Conservation (phyloP, 1,140 invertebrate genomes). For the Conus betulinus region DNA sequence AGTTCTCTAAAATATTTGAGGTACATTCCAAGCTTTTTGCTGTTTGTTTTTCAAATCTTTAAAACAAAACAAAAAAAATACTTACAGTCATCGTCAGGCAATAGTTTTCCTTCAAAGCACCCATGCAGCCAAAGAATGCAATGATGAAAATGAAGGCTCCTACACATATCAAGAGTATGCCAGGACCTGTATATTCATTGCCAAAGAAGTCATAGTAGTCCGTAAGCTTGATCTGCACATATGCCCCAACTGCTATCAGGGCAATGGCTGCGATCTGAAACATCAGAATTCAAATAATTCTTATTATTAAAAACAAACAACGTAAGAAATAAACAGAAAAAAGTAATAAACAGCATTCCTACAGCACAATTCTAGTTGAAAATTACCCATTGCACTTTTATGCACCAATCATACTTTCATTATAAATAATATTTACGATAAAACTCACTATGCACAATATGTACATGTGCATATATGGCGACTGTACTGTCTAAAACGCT, state of each 20-base stretch:
- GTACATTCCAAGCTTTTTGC: too few species aligned
- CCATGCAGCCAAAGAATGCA: constrained; percentile 74
- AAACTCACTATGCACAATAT: too few species aligned
- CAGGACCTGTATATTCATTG: constrained; percentile 65
- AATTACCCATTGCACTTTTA: too few species aligned
- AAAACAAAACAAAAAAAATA: constrained; percentile 18
- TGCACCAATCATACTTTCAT: too few species aligned
- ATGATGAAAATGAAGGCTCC: constrained; percentile 74
- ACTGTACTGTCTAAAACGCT: too few species aligned
- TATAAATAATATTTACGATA: too few species aligned
- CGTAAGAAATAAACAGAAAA: too few species aligned
- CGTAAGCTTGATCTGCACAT: constrained; percentile 69
- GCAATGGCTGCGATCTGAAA: constrained; percentile 72
- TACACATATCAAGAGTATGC: constrained; percentile 73
- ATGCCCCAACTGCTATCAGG: constrained; percentile 70
- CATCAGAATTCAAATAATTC: not conserved
- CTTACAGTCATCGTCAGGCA: constrained; percentile 73
- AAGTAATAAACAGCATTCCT: too few species aligned
- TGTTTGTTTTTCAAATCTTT: too few species aligned
- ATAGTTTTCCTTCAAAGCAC: constrained; percentile 73
- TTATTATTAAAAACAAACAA: not conserved
- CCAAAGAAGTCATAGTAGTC: constrained; percentile 71
- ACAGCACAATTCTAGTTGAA: too few species aligned
- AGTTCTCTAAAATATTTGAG: too few species aligned
- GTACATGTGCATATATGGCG: too few species aligned